A percentile compares a stretch with the other conserved stretches of the same genome.
Evolutionary conservation across 1,140 invertebrate species (phyloP).

Genomic region (Bombus waltoni): DNA sequence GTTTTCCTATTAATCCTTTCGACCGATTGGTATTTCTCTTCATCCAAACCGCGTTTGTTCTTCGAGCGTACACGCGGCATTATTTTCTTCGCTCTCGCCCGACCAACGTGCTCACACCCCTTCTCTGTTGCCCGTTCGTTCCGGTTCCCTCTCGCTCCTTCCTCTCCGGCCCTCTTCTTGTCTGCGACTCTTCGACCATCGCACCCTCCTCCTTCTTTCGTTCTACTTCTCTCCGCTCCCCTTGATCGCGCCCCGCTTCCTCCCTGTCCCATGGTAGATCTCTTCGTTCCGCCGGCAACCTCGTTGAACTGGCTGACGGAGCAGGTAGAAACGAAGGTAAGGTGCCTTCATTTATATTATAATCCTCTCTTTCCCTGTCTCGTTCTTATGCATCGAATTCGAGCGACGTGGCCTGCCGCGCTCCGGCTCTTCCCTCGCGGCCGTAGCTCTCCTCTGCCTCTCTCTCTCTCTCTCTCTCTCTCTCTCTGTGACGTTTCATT

Average conservation of each 20-base stretch:
- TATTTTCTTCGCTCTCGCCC: background rate
- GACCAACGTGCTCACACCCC: background rate
- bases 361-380: conserved; percentile 61
- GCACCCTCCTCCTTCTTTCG: background rate
- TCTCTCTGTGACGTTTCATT: conserved; percentile 24
- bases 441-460: background rate
- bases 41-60: background rate
- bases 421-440: background rate
- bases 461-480: background rate
- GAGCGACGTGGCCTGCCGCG: conserved; percentile 28
- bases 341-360: conserved; percentile 73
- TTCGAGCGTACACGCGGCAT: background rate
- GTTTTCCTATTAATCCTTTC: too few species aligned
- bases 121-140: conserved; percentile 8
- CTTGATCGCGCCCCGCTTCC: background rate
- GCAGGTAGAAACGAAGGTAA: conserved; percentile 61
- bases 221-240: background rate
- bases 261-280: background rate
- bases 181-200: background rate
- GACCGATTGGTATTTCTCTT: background rate
- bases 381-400: conserved; percentile 65
- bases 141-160: background rate
- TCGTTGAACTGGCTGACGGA: conserved; percentile 55
- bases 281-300: background rate
- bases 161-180: conserved; percentile 14